Evolutionary conservation across 2,888 invertebrate species (phyloP), one percentile per base, ranked within the genome.

Genomic region (Perizoma affinitatum): DNA sequence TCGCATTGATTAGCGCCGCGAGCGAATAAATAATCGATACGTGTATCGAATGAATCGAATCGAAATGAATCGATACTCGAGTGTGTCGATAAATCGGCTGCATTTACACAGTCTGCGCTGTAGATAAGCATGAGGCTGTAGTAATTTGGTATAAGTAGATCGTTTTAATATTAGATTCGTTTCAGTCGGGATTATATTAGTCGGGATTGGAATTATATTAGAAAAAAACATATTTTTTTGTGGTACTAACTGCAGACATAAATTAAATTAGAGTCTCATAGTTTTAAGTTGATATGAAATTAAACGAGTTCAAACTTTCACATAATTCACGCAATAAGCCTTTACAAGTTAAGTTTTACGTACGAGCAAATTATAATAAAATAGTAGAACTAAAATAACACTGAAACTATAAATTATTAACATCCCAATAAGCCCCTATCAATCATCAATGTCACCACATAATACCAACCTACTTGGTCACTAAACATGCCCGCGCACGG

Each of bases 1-100:
- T 82, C 81, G 78, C 76, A 75, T 83, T 85, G 88, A 88, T 88
- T 88, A 87, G 85, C 78, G 84, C 82, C 82, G 80, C 83, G 71
- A 80, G 83, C 84, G 79, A 82, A 84, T 86, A 86, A 87, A 87
- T 87, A 84, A 84, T 78, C 77, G 73, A 75, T 78, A 63, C 58
- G 79, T 75, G 78, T 75, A 79, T 77, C 77, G 80, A 78, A 80
- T 79, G 82, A 77, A 78, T 80, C 79, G 82, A 75, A 74, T 79
- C 73, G 75, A 74, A 75, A 80, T 81, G 76, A 78, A 80, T 74
- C 72, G 73, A 62, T 58, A 58, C 63, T 54, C 44, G 54, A 62
- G 58, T 58, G 54, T 46, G 48, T 54, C 51, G 49, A 48, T 63
- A 55, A 58, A 55, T 51, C 40, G 58, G 45, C 52, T 40, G 42